Evolutionary conservation across 92 coral and sea anemone species (phyloP), one percentile per base, ranked within the genome.

Genomic region (Parazoanthus atlanticus): DNA sequence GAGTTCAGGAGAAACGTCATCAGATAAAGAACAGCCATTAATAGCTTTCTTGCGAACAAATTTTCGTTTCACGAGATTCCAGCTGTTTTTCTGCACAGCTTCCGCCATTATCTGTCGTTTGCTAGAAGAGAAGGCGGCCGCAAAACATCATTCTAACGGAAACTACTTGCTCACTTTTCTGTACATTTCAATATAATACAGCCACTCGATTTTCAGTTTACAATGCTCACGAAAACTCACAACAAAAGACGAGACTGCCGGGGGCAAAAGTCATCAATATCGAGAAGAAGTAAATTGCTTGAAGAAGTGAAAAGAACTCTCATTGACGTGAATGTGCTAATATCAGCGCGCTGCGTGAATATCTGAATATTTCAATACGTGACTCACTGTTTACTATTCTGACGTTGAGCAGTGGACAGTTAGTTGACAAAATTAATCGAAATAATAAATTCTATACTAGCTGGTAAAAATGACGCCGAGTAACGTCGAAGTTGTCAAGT

Each of bases 1-100:
- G 36, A 97, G 92, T 72, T 97, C 99, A 10, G 98, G 95, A n/a
- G 93, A 93, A 23, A 92, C 92, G 71, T 97, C 92, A 3, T 88
- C 81, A 3, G 99, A 94, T 52, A 95, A 76, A 8, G 96, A 88
- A 32, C 66, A 74, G 19, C 81, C 58, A 46, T 54, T 7, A 15
- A 23, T 34, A 17, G 69, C 29, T 9, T 79, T 56, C 34, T 81
- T 64, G 8, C 31, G 70, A 31, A 88, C 65, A 46, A 95, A 89
- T 52, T 86, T 92, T 29, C 76, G 92, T 8, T 94, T 93, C 2
- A 93, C 43, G 15, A 71, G 32, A 25, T 88, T 73, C 98, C 98
- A 95, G 21, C 85, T 90, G 64, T 86, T 91, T 17, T 89, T 85
- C 16, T 33, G 58, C 43, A 30, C 84, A 17, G 56, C 81, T 65